Evolutionary conservation across 1,140 invertebrate genomes (phyloP).

Genomic region (Drosophila kurseongensis): DNA sequence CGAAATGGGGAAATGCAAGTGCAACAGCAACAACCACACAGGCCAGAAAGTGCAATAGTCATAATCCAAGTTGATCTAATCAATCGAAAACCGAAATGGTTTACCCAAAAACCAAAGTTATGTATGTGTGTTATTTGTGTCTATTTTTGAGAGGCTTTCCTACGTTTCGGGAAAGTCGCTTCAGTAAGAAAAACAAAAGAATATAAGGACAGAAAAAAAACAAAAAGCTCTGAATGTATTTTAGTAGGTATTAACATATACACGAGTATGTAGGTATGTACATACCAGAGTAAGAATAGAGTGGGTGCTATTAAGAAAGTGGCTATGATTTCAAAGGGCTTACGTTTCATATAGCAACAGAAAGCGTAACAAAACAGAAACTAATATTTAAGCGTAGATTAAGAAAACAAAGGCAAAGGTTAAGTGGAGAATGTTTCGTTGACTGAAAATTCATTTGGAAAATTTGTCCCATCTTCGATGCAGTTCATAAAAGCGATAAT

Average conservation of each 20-base stretch:
- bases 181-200: slow-evolving; percentile 4
- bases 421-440: slow-evolving; percentile 51
- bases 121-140: slow-evolving; percentile 76
- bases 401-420: slow-evolving; percentile 10
- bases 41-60: slow-evolving; percentile 52
- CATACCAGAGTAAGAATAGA: slow-evolving; percentile 48
- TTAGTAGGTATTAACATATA: slow-evolving; percentile 51
- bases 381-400: slow-evolving; percentile 30
- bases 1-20: neutral
- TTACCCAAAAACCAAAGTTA: slow-evolving; percentile 35
- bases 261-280: slow-evolving; percentile 39
- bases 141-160: slow-evolving; percentile 59
- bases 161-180: neutral
- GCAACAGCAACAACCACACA: slow-evolving; percentile 36
- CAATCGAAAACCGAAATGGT: slow-evolving; percentile 31
- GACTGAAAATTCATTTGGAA: slow-evolving; percentile 58
- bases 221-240: slow-evolving; percentile 52
- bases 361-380: neutral
- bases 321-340: slow-evolving; percentile 47
- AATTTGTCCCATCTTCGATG: slow-evolving; percentile 6
- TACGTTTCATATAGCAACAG: slow-evolving; percentile 33
- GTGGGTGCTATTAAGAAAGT: slow-evolving; percentile 38
- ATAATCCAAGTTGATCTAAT: slow-evolving; percentile 62
- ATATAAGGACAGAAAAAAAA: slow-evolving; percentile 7
- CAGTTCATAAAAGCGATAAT: slow-evolving; percentile 8